Conservation (phyloP, 2,113 vertebrate species). For the Alaudala cheleensis region DNA sequence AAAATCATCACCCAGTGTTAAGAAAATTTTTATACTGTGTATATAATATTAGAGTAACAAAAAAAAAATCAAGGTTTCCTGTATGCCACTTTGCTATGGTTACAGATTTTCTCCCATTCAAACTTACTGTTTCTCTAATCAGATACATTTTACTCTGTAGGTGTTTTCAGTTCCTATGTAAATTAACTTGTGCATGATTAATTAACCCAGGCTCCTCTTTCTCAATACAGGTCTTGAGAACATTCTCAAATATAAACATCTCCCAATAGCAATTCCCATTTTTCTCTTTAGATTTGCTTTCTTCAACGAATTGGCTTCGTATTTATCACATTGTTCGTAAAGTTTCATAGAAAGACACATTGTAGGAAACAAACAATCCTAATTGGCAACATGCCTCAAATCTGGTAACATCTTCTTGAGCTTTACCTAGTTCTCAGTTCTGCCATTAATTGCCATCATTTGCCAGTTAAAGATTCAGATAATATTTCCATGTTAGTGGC, state of each 20-base stretch:
- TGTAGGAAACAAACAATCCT: background rate
- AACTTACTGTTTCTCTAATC: background rate
- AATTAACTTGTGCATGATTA: background rate
- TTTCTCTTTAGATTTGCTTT: background rate
- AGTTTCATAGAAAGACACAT: background rate
- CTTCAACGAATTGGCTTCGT: background rate
- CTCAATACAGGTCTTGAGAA: background rate
- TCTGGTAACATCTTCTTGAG: background rate
- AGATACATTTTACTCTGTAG: background rate
- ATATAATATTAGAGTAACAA: background rate
- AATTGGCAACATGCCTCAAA: accelerated
- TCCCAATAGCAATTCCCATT: background rate
- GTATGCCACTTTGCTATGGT: background rate
- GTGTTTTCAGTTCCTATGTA: background rate
- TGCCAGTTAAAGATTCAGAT: background rate
- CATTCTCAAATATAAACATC: background rate
- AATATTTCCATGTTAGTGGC: background rate
- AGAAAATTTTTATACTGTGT: background rate
- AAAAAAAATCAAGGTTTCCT: background rate
- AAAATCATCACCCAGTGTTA: background rate
- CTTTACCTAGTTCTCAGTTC: background rate
- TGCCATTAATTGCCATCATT: background rate
- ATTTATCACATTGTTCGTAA: background rate
- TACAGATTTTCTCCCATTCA: background rate
- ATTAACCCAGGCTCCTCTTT: background rate